phyloP scores from a whole-genome alignment of 2,113 vertebrate genomes.

The Vidua macroura region DNA sequence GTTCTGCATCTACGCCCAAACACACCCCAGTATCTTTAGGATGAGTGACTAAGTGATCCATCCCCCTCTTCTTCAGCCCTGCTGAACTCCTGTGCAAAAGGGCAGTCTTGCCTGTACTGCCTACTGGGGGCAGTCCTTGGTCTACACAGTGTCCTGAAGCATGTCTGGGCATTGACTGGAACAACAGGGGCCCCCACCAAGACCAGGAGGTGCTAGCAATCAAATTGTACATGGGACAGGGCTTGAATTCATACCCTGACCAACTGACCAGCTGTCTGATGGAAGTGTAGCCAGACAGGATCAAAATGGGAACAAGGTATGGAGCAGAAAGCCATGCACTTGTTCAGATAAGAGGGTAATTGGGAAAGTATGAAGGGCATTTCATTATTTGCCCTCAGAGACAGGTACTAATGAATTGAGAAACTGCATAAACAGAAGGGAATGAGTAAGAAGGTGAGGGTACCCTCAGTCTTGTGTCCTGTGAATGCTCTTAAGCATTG shows the following conservation, averaged over 20 bases:
- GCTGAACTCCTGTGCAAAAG: background rate
- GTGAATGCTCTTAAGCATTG: background rate
- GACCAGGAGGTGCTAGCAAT: background rate
- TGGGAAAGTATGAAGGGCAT: background rate
- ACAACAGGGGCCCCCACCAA: background rate
- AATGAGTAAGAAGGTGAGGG: background rate
- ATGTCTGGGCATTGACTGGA: background rate
- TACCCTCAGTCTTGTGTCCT: background rate
- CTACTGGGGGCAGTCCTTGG: background rate
- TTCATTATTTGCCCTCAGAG: background rate
- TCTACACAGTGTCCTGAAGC: background rate
- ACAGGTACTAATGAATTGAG: background rate
- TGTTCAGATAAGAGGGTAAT: background rate
- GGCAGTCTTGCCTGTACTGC: background rate
- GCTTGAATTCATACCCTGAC: background rate
- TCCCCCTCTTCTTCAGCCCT: background rate
- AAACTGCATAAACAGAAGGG: background rate
- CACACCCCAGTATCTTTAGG: background rate
- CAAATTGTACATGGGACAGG: background rate
- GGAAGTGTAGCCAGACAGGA: background rate
- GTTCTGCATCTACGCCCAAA: background rate
- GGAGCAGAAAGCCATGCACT: background rate
- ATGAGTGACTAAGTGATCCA: background rate
- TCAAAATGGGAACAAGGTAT: background rate
- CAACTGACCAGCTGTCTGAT: background rate